Percentiles rank a stretch among this genome's conserved stretches.
phyloP scores from a whole-genome alignment of 2,113 vertebrate genomes.

The Danionella cerebrum region DNA sequence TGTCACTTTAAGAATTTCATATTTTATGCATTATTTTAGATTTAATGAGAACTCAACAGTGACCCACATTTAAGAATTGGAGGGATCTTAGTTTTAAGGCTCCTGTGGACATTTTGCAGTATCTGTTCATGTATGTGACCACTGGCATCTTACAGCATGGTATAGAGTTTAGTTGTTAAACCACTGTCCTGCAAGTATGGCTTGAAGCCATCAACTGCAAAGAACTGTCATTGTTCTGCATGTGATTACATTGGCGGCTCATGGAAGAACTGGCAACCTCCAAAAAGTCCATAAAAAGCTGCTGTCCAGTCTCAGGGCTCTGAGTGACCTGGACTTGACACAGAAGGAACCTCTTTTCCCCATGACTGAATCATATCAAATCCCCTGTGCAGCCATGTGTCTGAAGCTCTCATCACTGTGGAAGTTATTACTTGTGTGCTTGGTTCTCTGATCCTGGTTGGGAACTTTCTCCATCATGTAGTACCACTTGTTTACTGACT shows the following conservation, averaged over 20 bases:
- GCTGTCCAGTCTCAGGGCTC: conserved; percentile 1
- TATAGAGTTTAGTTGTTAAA: too few relatives aligned
- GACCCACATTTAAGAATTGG: too few relatives aligned
- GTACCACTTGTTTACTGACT: neutral
- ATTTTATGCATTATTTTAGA: too few relatives aligned
- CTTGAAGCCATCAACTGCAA: too few relatives aligned
- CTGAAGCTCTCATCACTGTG: conserved; percentile 25
- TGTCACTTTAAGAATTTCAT: too few relatives aligned
- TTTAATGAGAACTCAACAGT: too few relatives aligned
- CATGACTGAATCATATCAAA: conserved; percentile 12
- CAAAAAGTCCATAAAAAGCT: conserved; percentile 32
- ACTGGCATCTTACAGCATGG: too few relatives aligned
- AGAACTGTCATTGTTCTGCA: conserved; percentile 35
- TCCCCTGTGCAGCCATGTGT: conserved; percentile 5
- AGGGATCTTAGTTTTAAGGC: too few relatives aligned
- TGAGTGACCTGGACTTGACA: conserved; percentile 20
- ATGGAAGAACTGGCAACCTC: conserved; percentile 10
- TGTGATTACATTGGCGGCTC: conserved; percentile 38
- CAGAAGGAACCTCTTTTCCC: conserved; percentile 11
- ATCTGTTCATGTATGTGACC: too few relatives aligned
- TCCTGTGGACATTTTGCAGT: too few relatives aligned
- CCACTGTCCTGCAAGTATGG: neutral
- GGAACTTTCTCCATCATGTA: conserved; percentile 2
- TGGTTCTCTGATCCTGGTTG: conserved; percentile 12
- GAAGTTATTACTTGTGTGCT: conserved; percentile 27